Conservation (phyloP, 2,113 vertebrate genomes). For the Fulica atra region DNA sequence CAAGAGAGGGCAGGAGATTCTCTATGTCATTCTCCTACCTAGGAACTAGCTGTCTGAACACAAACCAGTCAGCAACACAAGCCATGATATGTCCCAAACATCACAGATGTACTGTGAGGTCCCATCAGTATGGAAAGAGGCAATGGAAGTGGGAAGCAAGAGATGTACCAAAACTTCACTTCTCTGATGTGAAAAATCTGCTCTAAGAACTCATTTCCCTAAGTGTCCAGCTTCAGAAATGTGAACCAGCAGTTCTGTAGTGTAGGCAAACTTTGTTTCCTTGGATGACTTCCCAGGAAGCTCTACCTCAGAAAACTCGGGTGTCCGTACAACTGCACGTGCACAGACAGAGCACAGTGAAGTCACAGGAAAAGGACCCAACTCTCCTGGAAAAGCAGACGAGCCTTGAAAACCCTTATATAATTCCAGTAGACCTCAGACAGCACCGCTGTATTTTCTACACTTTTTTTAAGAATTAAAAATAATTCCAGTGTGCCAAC, state of each 20-base stretch:
- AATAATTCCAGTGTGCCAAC: background rate
- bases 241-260: background rate
- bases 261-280: background rate
- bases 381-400: background rate
- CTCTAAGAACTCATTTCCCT: background rate
- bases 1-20: background rate
- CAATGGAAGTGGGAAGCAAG: background rate
- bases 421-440: background rate
- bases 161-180: background rate
- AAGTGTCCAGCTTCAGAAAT: background rate
- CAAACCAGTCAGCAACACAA: background rate
- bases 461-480: background rate
- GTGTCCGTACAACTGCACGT: fast-evolving
- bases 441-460: background rate
- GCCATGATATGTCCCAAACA: background rate
- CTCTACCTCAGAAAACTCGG: too few relatives aligned
- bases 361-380: background rate
- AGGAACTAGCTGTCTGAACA: background rate
- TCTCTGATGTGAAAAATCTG: background rate
- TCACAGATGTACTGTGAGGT: background rate
- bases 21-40: background rate
- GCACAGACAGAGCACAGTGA: background rate
- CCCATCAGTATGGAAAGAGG: background rate
- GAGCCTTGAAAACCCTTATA: background rate
- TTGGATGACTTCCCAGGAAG: background rate